Conservation (phyloP, 2,888 invertebrate genomes). For the Pachliopta kotzebuea region DNA sequence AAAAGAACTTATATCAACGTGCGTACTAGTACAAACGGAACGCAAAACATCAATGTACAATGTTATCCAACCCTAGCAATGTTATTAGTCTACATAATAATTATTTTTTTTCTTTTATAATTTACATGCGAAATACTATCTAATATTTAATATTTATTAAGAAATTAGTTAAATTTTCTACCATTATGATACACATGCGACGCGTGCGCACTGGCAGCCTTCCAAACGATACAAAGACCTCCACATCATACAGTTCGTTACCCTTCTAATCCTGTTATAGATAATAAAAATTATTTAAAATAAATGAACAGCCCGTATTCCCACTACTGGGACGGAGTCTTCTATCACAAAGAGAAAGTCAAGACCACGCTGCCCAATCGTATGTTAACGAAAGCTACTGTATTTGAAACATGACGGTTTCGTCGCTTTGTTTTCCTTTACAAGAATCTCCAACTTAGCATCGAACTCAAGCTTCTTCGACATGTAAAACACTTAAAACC, state of each 20-base stretch:
- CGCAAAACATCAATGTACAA: neutral
- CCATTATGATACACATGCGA: conserved; percentile 11
- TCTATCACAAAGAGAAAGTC: too few relatives aligned
- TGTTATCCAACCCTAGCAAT: neutral
- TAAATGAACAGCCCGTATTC: too few relatives aligned
- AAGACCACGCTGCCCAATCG: too few relatives aligned
- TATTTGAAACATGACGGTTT: too few relatives aligned
- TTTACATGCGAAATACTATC: neutral
- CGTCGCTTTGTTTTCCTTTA: too few relatives aligned
- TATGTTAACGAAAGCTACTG: too few relatives aligned
- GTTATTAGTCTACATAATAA: neutral
- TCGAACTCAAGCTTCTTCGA: too few relatives aligned
- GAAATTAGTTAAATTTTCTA: conserved; percentile 12
- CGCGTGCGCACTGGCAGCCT: conserved; percentile 15
- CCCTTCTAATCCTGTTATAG: conserved; percentile 27
- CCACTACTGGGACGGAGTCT: too few relatives aligned
- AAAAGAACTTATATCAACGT: too few relatives aligned
- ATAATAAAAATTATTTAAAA: conserved; percentile 4
- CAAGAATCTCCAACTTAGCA: too few relatives aligned
- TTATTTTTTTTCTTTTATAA: neutral
- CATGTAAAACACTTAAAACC: too few relatives aligned
- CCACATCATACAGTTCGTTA: conserved; percentile 25
- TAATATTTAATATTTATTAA: conserved; percentile 4
- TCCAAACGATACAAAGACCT: conserved; percentile 28
- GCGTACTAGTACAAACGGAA: too few relatives aligned